A percentile compares a stretch with the other conserved stretches of the same genome.
Evolutionary conservation across 2,113 vertebrate genomes (phyloP).

Genomic region (Apistogramma diplotaenia): DNA sequence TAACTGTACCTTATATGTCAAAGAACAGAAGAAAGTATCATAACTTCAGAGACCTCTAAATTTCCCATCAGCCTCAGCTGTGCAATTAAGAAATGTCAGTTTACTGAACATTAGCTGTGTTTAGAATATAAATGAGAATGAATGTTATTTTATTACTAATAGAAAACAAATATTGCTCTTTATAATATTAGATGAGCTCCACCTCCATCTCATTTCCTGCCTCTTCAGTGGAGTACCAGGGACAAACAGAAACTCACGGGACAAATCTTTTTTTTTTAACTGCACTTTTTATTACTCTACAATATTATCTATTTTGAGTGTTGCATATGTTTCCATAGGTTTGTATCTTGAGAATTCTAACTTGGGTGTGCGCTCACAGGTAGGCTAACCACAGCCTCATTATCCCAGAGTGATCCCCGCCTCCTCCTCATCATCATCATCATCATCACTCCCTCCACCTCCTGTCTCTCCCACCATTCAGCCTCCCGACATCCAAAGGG

Average conservation of each 20-base stretch:
- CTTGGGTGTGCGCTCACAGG: constrained; percentile 26
- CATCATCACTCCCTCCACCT: constrained; percentile 9
- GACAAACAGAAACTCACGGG: background rate
- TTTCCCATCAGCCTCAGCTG: background rate
- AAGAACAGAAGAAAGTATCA: background rate
- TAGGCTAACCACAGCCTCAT: constrained; percentile 35
- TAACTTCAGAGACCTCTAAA: background rate
- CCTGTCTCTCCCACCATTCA: constrained; percentile 31
- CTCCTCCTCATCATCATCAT: constrained; percentile 14
- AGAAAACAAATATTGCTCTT: background rate
- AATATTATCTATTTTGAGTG: background rate
- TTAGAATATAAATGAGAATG: background rate
- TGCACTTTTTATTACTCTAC: background rate
- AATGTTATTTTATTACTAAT: no score
- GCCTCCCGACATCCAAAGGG: constrained; percentile 43
- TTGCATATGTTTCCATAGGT: background rate
- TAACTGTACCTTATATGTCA: background rate
- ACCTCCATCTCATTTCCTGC: background rate
- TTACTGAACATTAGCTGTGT: background rate
- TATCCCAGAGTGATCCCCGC: constrained; percentile 29
- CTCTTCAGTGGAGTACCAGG: background rate
- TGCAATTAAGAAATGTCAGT: background rate
- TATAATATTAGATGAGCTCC: background rate
- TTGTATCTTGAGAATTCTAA: background rate
- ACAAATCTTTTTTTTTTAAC: background rate